Percentiles rank a stretch among this genome's conserved stretches.
phyloP scores from a whole-genome alignment of 1,140 invertebrate species.

The Drosophila nigromelanica region DNA sequence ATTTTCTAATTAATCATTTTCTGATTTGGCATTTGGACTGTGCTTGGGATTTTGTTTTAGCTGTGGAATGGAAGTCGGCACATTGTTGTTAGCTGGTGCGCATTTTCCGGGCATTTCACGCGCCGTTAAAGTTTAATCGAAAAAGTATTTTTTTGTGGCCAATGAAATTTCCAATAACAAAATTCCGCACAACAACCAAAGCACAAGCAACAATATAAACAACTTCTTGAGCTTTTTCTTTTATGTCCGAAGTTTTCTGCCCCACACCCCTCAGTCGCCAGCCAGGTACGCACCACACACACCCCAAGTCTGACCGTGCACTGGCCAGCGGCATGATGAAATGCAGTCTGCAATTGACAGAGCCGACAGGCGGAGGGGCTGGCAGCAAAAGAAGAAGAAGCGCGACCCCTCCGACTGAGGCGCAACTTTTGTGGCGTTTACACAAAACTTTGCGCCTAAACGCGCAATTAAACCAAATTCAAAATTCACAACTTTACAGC shows the following conservation, averaged over 20 bases:
- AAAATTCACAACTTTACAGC: constrained; percentile 30
- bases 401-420: not conserved
- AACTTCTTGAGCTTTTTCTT: constrained; percentile 66
- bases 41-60: constrained; percentile 17
- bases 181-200: constrained; percentile 54
- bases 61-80: not conserved
- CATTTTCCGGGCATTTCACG: constrained; percentile 62
- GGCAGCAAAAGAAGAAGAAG: not conserved
- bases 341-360: constrained; percentile 49
- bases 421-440: constrained; percentile 53
- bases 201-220: constrained; percentile 1
- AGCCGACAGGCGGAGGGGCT: too few species aligned
- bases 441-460: constrained; percentile 62
- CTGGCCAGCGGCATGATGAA: constrained; percentile 9
- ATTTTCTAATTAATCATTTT: constrained; percentile 77
- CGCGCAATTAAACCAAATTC: constrained; percentile 65
- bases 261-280: too few species aligned
- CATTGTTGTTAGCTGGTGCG: constrained; percentile 17
- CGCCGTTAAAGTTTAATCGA: constrained; percentile 81
- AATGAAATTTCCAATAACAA: constrained; percentile 79
- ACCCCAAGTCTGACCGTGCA: too few species aligned
- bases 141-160: constrained; percentile 75
- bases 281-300: not conserved
- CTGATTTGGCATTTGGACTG: constrained; percentile 58
- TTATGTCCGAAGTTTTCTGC: constrained; percentile 31